Evolutionary conservation across 2,888 invertebrate genomes (phyloP).

Genomic region (Ormyrus nitidulus): DNA sequence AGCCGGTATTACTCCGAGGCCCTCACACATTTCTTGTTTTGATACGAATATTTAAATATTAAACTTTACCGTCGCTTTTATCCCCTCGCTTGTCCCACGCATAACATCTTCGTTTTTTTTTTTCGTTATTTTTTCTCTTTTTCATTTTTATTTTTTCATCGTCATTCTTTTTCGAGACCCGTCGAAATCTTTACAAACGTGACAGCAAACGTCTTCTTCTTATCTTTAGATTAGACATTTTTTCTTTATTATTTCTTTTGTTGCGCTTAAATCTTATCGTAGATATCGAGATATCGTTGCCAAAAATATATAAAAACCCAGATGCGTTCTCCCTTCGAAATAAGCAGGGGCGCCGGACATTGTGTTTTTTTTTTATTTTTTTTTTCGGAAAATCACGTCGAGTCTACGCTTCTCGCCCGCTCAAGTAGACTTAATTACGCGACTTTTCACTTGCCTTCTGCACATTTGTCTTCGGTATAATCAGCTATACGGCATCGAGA

Average conservation of each 20-base stretch:
- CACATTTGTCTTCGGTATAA: conserved; percentile 52
- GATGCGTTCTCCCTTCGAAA: conserved; percentile 67
- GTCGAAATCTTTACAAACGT: conserved; percentile 71
- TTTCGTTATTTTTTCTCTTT: conserved; percentile 42
- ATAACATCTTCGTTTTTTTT: conserved; percentile 47
- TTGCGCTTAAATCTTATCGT: conserved; percentile 72
- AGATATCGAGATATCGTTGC: conserved; percentile 75
- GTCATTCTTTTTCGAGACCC: conserved; percentile 65
- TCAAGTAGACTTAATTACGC: conserved; percentile 49
- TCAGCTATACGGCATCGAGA: conserved; percentile 60
- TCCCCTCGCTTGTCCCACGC: conserved; percentile 45
- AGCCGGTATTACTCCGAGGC: conserved; percentile 73
- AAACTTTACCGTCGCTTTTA: conserved; percentile 58
- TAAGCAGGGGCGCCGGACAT: conserved; percentile 70
- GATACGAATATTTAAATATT: conserved; percentile 73
- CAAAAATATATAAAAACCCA: conserved; percentile 75
- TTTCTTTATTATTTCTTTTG: conserved; percentile 61
- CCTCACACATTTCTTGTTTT: conserved; percentile 72
- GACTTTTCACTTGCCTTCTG: conserved; percentile 39
- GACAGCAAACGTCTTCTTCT: conserved; percentile 66
- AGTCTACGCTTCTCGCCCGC: conserved; percentile 51
- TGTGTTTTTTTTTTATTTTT: conserved; percentile 51
- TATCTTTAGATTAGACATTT: conserved; percentile 56
- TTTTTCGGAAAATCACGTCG: conserved; percentile 60
- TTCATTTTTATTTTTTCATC: conserved; percentile 57